phyloP scores from a whole-genome alignment of 2,888 invertebrate species.

The Ptychoptera contaminata region DNA sequence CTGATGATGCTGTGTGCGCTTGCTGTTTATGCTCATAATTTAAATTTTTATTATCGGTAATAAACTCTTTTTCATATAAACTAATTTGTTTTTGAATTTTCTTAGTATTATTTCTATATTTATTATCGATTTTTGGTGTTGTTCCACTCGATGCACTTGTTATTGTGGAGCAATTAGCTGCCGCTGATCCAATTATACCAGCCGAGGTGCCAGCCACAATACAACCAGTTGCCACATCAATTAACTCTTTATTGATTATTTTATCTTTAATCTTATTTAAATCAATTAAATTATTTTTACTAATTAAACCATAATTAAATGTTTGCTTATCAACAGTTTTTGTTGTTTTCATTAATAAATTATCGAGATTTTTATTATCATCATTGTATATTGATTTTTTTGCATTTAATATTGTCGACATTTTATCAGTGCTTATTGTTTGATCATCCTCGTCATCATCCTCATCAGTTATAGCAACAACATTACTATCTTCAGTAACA shows the following conservation, averaged over 20 bases:
- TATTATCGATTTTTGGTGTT: neutral
- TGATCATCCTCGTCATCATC: constrained; percentile 42
- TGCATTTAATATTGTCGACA: neutral
- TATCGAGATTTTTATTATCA: neutral
- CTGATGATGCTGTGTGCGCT: neutral
- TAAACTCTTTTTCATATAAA: constrained; percentile 18
- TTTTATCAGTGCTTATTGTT: constrained; percentile 33
- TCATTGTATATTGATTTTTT: neutral
- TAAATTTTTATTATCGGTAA: constrained; percentile 3
- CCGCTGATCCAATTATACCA: neutral
- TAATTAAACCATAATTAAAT: too few species aligned
- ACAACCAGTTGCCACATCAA: too few species aligned
- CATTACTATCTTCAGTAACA: too few species aligned
- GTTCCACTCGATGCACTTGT: neutral
- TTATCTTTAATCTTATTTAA: too few species aligned
- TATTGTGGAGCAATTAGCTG: too few species aligned
- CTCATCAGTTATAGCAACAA: constrained; percentile 23
- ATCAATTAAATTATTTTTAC: too few species aligned
- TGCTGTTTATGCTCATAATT: constrained; percentile 1
- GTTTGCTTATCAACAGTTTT: neutral
- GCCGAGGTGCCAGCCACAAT: too few species aligned
- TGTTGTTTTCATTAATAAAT: neutral
- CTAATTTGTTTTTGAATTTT: constrained; percentile 26
- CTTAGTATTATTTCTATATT: constrained; percentile 2
- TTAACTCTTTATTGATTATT: too few species aligned